Evolutionary conservation across 37 sponge, comb jelly and placozoan genomes (phyloP).

Genomic region (Spongia lamella): DNA sequence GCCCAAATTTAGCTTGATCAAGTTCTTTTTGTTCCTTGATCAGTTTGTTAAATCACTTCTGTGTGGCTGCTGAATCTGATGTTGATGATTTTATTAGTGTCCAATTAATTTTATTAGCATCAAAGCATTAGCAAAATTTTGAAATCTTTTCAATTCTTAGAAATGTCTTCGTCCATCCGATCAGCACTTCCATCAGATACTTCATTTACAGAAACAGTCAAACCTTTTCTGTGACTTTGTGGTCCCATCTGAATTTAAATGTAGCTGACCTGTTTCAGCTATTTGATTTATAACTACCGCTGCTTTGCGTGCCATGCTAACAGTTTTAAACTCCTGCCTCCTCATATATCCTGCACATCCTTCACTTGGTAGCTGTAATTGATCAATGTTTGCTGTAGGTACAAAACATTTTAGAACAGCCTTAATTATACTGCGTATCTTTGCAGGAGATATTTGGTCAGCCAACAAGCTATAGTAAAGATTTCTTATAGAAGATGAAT

Average conservation of each 20-base stretch:
- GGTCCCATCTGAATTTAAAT: too few relatives aligned
- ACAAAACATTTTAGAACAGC: constrained; percentile 39
- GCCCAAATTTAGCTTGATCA: constrained; percentile 40
- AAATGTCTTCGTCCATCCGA: constrained; percentile 19
- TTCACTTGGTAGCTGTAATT: constrained; percentile 30
- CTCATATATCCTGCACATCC: constrained; percentile 38
- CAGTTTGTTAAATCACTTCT: constrained; percentile 45
- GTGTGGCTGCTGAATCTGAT: constrained; percentile 54
- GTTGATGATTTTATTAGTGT: constrained; percentile 43
- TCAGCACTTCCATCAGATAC: constrained; percentile 2
- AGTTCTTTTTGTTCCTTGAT: constrained; percentile 24
- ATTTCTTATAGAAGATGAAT: constrained; percentile 17
- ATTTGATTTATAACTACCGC: not conserved
- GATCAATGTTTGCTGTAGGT: constrained; percentile 21
- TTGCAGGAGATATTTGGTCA: constrained; percentile 22
- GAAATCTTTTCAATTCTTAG: constrained; percentile 30
- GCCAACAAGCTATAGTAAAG: constrained; percentile 22
- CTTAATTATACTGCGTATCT: constrained; percentile 16
- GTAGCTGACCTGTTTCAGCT: too few relatives aligned
- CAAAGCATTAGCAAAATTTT: constrained; percentile 25
- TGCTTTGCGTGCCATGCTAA: constrained; percentile 35
- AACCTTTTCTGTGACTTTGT: too few relatives aligned
- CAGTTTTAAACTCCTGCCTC: constrained; percentile 30
- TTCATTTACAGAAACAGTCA: constrained; percentile 10
- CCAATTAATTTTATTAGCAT: constrained; percentile 61